Conservation (phyloP, 2,113 vertebrate species). For the Myrmecophaga tridactyla region DNA sequence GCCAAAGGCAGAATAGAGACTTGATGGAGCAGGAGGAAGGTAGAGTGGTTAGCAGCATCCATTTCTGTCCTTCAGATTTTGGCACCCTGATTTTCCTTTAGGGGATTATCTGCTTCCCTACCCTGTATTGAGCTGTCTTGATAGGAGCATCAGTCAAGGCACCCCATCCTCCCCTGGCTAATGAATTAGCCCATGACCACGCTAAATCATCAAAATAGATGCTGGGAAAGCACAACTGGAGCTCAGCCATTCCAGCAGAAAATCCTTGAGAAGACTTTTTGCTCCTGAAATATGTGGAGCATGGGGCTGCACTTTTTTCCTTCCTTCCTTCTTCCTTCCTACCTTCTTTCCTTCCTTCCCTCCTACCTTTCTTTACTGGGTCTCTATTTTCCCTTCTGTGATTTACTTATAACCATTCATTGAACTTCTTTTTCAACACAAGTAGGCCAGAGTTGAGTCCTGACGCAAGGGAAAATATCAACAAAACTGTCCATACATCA, state of each 20-base stretch:
- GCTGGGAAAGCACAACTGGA: fast-evolving
- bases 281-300: fast-evolving
- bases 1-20: background rate
- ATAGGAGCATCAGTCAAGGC: background rate
- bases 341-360: too few relatives aligned
- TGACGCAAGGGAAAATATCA: background rate
- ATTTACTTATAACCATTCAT: background rate
- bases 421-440: background rate
- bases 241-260: background rate
- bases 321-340: background rate
- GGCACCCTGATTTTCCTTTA: background rate
- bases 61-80: background rate
- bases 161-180: background rate
- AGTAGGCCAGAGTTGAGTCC: background rate
- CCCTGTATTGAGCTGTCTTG: background rate
- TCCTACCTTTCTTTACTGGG: background rate
- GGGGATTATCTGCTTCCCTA: background rate
- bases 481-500: background rate
- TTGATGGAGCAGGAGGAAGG: background rate
- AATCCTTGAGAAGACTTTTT: background rate
- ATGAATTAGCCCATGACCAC: background rate
- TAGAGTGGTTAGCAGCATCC: background rate
- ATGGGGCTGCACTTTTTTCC: background rate
- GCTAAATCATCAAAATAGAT: background rate
- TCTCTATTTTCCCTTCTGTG: background rate